Evolutionary conservation across 2,888 invertebrate species (phyloP).

Genomic region (Lithophane semibrunnea): DNA sequence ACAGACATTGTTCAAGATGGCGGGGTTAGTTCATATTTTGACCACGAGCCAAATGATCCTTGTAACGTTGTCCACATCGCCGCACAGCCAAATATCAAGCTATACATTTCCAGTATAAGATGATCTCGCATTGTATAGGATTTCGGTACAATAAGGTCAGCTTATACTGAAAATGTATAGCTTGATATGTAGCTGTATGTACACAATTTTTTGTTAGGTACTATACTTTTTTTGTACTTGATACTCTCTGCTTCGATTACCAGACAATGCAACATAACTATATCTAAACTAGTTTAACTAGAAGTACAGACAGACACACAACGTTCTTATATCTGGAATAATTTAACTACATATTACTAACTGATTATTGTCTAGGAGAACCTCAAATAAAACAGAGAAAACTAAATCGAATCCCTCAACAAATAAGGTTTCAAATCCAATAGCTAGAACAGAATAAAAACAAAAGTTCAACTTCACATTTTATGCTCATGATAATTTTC

Average conservation of each 20-base stretch:
- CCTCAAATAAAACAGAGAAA: slow-evolving; percentile 9
- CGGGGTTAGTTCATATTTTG: too few relatives aligned
- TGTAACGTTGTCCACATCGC: too few relatives aligned
- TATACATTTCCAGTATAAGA: too few relatives aligned
- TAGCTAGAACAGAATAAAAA: slow-evolving; percentile 31
- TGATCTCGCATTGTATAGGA: too few relatives aligned
- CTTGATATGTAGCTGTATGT: too few relatives aligned
- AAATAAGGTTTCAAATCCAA: slow-evolving; percentile 23
- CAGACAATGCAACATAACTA: slow-evolving; percentile 11
- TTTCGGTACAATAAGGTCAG: too few relatives aligned
- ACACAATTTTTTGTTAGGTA: background rate
- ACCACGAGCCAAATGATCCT: too few relatives aligned
- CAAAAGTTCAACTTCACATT: slow-evolving; percentile 44
- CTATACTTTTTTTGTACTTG: slow-evolving; percentile 1
- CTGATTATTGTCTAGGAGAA: slow-evolving; percentile 36
- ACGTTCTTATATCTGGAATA: slow-evolving; percentile 30
- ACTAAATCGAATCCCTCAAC: accelerated
- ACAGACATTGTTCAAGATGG: too few relatives aligned
- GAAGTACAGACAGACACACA: slow-evolving; percentile 8
- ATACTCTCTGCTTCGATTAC: background rate
- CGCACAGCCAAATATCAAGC: too few relatives aligned
- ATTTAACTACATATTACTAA: slow-evolving; percentile 40
- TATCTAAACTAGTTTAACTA: background rate
- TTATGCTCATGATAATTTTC: slow-evolving; percentile 54
- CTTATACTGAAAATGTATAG: too few relatives aligned